A percentile compares a stretch with the other conserved stretches of the same genome.
Evolutionary conservation across 2,888 invertebrate species (phyloP).

Genomic region (Drosophila pseudotakahashii): DNA sequence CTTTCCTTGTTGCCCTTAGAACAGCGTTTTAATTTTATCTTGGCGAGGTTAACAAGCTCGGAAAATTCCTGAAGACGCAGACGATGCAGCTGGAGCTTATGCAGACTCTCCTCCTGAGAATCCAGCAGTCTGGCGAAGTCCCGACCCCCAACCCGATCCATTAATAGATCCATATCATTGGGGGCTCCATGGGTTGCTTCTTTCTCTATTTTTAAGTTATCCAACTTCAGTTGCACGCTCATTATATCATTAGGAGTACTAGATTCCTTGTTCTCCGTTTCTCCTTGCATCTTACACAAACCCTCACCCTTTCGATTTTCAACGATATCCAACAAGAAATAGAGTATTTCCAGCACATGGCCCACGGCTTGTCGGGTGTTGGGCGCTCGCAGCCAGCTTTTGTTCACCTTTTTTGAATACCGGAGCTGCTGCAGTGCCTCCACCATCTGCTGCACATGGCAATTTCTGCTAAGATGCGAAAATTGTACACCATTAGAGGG

Average conservation of each 20-base stretch:
- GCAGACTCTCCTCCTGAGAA: not conserved
- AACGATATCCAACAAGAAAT: slow-evolving; percentile 53
- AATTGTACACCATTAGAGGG: slow-evolving; percentile 6
- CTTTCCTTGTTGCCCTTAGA: slow-evolving; percentile 3
- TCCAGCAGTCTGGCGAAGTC: not conserved
- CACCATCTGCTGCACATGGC: slow-evolving; percentile 41
- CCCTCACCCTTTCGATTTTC: not conserved
- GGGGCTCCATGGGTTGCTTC: not conserved
- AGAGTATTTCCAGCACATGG: slow-evolving; percentile 40
- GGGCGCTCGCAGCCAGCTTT: slow-evolving; percentile 47
- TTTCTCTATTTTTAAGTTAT: not conserved
- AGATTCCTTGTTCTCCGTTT: too few species aligned
- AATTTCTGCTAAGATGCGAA: slow-evolving; percentile 22
- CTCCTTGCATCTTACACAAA: not conserved
- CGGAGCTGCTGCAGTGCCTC: slow-evolving; percentile 37
- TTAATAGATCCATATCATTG: slow-evolving; percentile 3
- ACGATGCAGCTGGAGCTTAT: slow-evolving; percentile 4
- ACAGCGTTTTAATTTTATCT: slow-evolving; percentile 16
- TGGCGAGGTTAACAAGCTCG: slow-evolving; percentile 12
- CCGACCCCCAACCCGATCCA: too few species aligned
- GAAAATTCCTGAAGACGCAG: slow-evolving; percentile 16
- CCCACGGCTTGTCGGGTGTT: slow-evolving; percentile 20
- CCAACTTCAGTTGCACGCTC: slow-evolving; percentile 1
- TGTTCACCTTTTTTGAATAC: slow-evolving; percentile 46
- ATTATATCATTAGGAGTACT: not conserved